These are phyloP conservation scores for Acanthopagrus latus DNA, from an alignment of 2,797 vertebrate genomes.

Conservation along the genomic window DNA sequence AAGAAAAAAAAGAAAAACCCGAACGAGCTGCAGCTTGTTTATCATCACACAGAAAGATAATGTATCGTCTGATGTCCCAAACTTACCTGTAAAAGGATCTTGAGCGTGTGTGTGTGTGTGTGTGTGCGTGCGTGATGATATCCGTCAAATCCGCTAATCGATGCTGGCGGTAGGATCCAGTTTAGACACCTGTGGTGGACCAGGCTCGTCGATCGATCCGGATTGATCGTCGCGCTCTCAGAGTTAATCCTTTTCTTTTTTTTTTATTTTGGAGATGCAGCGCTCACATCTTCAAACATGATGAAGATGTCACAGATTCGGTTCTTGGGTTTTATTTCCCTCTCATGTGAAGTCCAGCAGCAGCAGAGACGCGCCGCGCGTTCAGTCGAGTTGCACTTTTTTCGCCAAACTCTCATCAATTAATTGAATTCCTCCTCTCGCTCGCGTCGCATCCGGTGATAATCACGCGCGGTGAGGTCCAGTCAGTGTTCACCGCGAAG, in stretches of 20 bases:
- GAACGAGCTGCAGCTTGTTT: neutral
- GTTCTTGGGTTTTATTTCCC: constrained; percentile 3
- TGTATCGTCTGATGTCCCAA: constrained; percentile 1
- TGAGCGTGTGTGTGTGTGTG: no score
- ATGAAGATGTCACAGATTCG: neutral
- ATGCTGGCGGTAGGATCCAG: constrained; percentile 69
- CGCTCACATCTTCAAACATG: neutral
- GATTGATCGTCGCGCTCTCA: neutral
- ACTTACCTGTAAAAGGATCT: constrained; percentile 71
- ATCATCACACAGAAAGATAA: neutral
- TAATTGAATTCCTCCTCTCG: constrained; percentile 11
- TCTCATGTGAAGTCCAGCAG: constrained; percentile 41
- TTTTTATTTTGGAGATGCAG: constrained; percentile 9
- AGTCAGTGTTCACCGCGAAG: neutral
- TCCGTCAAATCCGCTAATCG: constrained; percentile 60
- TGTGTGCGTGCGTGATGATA: constrained; percentile 38
- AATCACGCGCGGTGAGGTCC: neutral
- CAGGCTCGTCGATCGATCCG: constrained; percentile 46
- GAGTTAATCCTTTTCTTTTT: constrained; percentile 51
- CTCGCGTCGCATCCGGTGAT: constrained; percentile 24
- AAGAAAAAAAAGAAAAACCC: no score
- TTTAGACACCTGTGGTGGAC: constrained; percentile 41
- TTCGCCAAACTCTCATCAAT: constrained; percentile 64
- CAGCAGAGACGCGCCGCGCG: neutral
- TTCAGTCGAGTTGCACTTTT: constrained; percentile 61